Conservation (phyloP, 2,797 vertebrate genomes). For the Acomys russatus region DNA sequence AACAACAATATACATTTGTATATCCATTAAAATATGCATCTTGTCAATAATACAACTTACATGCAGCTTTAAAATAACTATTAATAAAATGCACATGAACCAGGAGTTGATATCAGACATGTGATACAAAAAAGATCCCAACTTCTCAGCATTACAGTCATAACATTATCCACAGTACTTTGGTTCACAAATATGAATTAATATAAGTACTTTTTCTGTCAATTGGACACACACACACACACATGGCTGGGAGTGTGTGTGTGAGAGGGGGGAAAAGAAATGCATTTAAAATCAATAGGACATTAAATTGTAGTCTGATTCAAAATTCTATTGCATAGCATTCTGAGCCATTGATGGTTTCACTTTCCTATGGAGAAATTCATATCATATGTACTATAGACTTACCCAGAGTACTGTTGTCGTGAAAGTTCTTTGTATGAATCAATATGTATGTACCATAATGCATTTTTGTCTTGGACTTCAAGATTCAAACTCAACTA, state of each 20-base stretch:
- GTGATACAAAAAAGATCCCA: background rate
- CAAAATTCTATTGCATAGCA: background rate
- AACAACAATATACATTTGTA: background rate
- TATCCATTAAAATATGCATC: background rate
- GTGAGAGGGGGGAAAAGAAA: background rate
- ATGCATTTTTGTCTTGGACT: background rate
- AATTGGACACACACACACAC: background rate
- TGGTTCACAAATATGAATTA: background rate
- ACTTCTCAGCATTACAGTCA: background rate
- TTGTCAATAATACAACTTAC: background rate
- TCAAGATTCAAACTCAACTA: background rate
- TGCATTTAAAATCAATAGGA: background rate
- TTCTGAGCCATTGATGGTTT: background rate
- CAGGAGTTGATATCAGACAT: background rate
- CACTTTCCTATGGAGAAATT: background rate
- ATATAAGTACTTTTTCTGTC: background rate
- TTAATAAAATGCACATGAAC: background rate
- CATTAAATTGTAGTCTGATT: background rate
- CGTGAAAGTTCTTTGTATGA: background rate
- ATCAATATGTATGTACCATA: no score
- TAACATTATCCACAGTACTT: background rate
- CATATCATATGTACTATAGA: background rate
- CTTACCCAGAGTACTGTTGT: background rate
- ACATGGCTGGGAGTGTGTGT: background rate
- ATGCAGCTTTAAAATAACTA: background rate